Evolutionary conservation across 2,113 vertebrate species (phyloP).

Genomic region (Cygnus atratus): DNA sequence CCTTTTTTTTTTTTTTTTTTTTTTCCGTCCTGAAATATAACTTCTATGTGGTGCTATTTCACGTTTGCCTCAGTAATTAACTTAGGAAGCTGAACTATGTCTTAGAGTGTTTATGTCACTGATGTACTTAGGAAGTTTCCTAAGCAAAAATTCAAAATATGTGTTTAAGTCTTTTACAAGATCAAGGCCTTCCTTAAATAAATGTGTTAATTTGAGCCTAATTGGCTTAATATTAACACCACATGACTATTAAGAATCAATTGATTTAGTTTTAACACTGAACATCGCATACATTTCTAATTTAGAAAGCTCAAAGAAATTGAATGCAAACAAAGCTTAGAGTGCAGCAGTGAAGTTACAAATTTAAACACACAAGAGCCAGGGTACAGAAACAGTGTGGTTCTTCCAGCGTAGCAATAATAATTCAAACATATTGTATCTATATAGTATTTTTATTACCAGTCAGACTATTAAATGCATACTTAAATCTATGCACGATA

Average conservation of each 20-base stretch:
- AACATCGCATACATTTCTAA: constrained; percentile 17
- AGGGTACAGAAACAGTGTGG: constrained; percentile 43
- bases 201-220: constrained; percentile 47
- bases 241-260: constrained; percentile 54
- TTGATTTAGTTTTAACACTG: constrained; percentile 41
- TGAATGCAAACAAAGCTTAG: constrained; percentile 47
- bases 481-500: constrained; percentile 64
- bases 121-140: not conserved
- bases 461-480: constrained; percentile 70
- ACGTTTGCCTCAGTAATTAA: not conserved
- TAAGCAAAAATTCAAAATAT: constrained; percentile 5
- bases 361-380: constrained; percentile 51
- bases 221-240: constrained; percentile 55
- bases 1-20: rapidly evolving
- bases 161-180: constrained; percentile 10
- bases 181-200: constrained; percentile 31
- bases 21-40: rapidly evolving
- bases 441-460: constrained; percentile 70
- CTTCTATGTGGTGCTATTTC: not conserved
- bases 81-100: not conserved
- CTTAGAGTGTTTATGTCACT: not conserved
- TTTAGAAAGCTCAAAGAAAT: constrained; percentile 56
- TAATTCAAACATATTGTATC: constrained; percentile 66
- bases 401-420: constrained; percentile 22
- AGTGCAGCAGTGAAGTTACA: constrained; percentile 39